These are phyloP conservation scores for Allolobophora icterica DNA, from an alignment of 2,888 invertebrate species.

Conservation along the genomic window DNA sequence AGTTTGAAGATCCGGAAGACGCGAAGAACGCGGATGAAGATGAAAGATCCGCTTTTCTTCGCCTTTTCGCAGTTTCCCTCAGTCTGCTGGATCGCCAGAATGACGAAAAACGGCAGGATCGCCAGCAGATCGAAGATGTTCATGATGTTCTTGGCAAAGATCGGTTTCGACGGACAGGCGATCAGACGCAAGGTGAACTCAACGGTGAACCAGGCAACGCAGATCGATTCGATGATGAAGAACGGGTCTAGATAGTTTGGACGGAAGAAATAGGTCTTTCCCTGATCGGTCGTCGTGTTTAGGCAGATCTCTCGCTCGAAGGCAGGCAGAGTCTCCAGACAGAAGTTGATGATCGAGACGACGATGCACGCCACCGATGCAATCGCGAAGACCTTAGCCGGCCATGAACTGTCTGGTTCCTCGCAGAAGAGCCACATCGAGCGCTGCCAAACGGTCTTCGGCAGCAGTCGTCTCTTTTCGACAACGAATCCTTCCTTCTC, in stretches of 20 bases:
- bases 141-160: conserved; percentile 56
- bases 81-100: conserved; percentile 51
- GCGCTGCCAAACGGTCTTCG: conserved; percentile 50
- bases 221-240: conserved; percentile 61
- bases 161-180: conserved; percentile 56
- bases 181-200: conserved; percentile 58
- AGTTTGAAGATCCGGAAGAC: conserved; percentile 62
- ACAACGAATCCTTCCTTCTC: conserved; percentile 31
- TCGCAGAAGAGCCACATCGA: conserved; percentile 66
- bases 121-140: conserved; percentile 64
- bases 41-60: conserved; percentile 52
- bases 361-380: conserved; percentile 66
- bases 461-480: conserved; percentile 63
- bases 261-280: neutral
- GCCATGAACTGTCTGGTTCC: conserved; percentile 64
- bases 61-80: conserved; percentile 52
- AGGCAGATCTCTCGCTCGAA: conserved; percentile 56
- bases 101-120: conserved; percentile 62
- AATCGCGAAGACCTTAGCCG: conserved; percentile 64
- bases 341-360: conserved; percentile 67
- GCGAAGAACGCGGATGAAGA: conserved; percentile 57
- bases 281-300: conserved; percentile 41
- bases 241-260: conserved; percentile 56
- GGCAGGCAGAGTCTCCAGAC: conserved; percentile 67
- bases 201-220: conserved; percentile 63